These are phyloP conservation scores for Brachyrhaphis roseni DNA, from an alignment of 2,797 vertebrate genomes.

Conservation along the genomic window DNA sequence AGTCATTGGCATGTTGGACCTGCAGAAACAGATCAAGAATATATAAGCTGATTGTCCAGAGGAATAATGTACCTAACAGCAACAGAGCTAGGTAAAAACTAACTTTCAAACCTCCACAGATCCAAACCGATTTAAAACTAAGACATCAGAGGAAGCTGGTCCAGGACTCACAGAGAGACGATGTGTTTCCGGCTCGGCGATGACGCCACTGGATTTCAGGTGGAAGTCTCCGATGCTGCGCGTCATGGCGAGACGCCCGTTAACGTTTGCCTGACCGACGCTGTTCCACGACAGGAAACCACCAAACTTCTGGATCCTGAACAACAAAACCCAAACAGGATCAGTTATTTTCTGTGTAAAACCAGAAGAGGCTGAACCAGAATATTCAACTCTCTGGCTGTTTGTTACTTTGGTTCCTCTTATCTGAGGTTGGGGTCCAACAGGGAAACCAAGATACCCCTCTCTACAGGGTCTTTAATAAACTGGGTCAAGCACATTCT, in stretches of 20 bases:
- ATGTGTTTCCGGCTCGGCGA: slow-evolving; percentile 90
- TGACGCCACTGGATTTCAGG: slow-evolving; percentile 89
- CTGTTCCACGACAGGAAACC: slow-evolving; percentile 94
- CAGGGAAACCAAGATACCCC: no score
- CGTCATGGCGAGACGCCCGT: slow-evolving; percentile 93
- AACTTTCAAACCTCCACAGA: not conserved
- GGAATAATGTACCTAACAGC: not conserved
- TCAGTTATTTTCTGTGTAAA: no score
- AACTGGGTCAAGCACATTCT: no score
- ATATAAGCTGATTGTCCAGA: not conserved
- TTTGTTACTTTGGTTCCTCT: not conserved
- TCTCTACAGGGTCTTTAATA: no score
- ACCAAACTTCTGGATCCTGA: slow-evolving; percentile 89
- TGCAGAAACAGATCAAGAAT: slow-evolving; percentile 49
- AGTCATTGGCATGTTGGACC: slow-evolving; percentile 87
- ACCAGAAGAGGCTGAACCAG: not conserved
- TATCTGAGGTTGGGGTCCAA: no score
- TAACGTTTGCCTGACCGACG: slow-evolving; percentile 91
- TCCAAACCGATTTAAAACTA: not conserved
- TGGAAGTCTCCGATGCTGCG: slow-evolving; percentile 95
- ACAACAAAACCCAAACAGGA: slow-evolving; percentile 2
- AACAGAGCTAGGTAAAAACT: not conserved
- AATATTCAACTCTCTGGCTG: not conserved
- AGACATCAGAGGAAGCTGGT: not conserved
- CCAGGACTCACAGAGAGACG: slow-evolving; percentile 72